Evolutionary conservation across 1,140 invertebrate genomes (phyloP), one percentile per base, ranked within the genome.

Genomic region (Hyles vespertilio): DNA sequence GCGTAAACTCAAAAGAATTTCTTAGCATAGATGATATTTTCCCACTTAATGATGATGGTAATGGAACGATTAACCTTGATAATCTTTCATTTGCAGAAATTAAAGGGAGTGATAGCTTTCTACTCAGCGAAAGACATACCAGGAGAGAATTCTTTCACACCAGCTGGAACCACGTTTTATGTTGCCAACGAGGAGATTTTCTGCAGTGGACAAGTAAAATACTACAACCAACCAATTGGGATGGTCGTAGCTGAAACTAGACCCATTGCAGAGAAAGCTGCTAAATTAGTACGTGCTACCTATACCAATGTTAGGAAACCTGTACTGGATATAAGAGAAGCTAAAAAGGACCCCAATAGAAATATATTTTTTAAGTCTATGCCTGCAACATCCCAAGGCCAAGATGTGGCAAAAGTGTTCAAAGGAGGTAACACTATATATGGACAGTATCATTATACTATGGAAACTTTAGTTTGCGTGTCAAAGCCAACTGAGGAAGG

Each of bases 101-200:
- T 62, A 36, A 69, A 66, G 32, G 74, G 76, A 32, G 76, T 79
- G 1, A 51, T 77, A 46, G 67, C 57, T 47, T 79, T 95, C 69
- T 92, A 92, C 63, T 90, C 91, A 32, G 93, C 92, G 3, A 92
- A 92, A 63, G 95, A 96, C 79, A 90, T 96, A 48, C 94, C 94
- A 3, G 94, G 94, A 2, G 79, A 82, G 51, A 95, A 95, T 77
- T 67, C 79, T 3, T 92, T 90, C 32, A 82, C 74, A 7, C 59
- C 74, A 7, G 64, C 36, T 3, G 5, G 55, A 0, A 33, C 54
- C 67, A 40, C 56, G 8, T n/a, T 49, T 2, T 61, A 58, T 7
- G n/a, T 7, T n/a, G 22, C 45, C 3, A 56, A 59, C 12, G 83
- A 91, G 69, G 92, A 96, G 69, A 80, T 90, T 11, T 87, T 91